A percentile compares a stretch with the other conserved stretches of the same genome.
Evolutionary conservation across 2,888 invertebrate genomes (phyloP).

Genomic region (Dolomedes plantarius): DNA sequence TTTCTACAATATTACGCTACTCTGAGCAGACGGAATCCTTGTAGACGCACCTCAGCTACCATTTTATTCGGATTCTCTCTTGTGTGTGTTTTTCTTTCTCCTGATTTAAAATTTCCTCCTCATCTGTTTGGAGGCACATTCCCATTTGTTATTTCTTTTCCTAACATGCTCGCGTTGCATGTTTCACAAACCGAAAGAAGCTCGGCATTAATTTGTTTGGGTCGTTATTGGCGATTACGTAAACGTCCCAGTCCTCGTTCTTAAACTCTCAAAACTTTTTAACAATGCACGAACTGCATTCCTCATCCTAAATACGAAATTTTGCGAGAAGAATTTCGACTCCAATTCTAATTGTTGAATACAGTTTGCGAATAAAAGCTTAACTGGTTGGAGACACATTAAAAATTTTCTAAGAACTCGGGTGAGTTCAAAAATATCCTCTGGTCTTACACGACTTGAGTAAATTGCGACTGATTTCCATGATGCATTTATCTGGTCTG

Average conservation of each 20-base stretch:
- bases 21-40: not conserved
- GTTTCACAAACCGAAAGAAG: not conserved
- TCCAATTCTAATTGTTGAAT: too few species aligned
- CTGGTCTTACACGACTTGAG: too few species aligned
- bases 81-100: not conserved
- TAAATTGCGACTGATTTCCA: too few species aligned
- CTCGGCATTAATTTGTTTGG: not conserved
- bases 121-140: not conserved
- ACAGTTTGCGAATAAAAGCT: too few species aligned
- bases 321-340: too few species aligned
- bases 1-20: constrained; percentile 24
- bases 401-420: too few species aligned
- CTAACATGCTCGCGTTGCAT: not conserved
- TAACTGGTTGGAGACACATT: too few species aligned
- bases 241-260: not conserved
- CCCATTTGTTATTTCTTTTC: not conserved
- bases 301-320: not conserved
- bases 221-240: not conserved
- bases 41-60: not conserved
- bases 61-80: not conserved
- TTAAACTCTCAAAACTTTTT: not conserved
- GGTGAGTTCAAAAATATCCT: too few species aligned
- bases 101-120: constrained; percentile 18
- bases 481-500: too few species aligned
- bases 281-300: not conserved